A percentile compares a stretch with the other conserved stretches of the same genome.
Evolutionary conservation across 1,140 invertebrate species (phyloP).

Genomic region (Brachystomella parvula): DNA sequence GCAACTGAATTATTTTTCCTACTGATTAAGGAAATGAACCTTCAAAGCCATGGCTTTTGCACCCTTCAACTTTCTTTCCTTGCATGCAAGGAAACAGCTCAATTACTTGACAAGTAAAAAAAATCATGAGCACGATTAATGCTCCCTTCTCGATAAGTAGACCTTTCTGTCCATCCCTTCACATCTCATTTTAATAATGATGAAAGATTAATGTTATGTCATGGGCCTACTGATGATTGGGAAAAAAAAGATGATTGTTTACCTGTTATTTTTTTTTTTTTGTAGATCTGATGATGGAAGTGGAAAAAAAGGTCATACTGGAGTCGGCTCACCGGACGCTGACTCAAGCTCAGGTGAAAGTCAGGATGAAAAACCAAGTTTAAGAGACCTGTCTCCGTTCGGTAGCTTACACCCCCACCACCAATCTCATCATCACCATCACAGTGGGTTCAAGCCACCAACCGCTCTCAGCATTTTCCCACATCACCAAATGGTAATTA

Average conservation of each 20-base stretch:
- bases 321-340: slow-evolving; percentile 33
- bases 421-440: background rate
- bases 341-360: slow-evolving; percentile 38
- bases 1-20: no score
- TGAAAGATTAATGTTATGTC: no score
- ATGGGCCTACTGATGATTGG: no score
- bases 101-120: slow-evolving; percentile 18
- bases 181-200: background rate
- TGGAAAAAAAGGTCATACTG: slow-evolving; percentile 31
- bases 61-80: slow-evolving; percentile 1
- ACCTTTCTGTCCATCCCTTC: background rate
- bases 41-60: no score
- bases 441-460: slow-evolving; percentile 1
- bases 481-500: slow-evolving; percentile 5
- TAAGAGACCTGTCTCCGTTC: slow-evolving; percentile 2
- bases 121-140: slow-evolving; percentile 17
- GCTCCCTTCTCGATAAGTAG: background rate
- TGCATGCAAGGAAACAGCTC: slow-evolving; percentile 1
- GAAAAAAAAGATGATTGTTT: no score
- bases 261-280: slow-evolving; percentile 5
- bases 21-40: no score
- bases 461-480: slow-evolving; percentile 15
- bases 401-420: slow-evolving; percentile 16
- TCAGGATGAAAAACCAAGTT: slow-evolving; percentile 29
- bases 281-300: slow-evolving; percentile 37